A percentile compares a stretch with the other conserved stretches of the same genome.
These are phyloP conservation scores for Trinectes maculatus DNA, from an alignment of 2,113 vertebrate genomes.

Conservation along the genomic window DNA sequence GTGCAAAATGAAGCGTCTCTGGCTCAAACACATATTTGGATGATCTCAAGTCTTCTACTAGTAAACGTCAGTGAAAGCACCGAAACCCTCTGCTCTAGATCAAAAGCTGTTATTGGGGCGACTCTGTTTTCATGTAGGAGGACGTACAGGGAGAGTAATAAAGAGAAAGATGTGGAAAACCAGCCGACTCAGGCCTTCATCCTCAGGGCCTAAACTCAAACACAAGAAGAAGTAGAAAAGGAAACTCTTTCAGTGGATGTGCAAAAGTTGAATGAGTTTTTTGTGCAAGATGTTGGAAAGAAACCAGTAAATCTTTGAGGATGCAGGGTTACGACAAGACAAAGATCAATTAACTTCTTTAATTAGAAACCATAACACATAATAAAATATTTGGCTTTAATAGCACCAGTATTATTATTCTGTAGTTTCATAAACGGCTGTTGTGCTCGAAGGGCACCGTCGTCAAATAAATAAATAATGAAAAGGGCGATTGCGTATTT, in stretches of 20 bases:
- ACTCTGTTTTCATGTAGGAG: conserved; percentile 17
- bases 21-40: too few species aligned
- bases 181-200: conserved; percentile 23
- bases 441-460: too few species aligned
- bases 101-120: conserved; percentile 10
- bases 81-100: conserved; percentile 4
- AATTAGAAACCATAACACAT: too few species aligned
- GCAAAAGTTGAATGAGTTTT: conserved; percentile 38
- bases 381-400: neutral
- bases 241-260: conserved; percentile 13
- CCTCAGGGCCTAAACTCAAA: conserved; percentile 29
- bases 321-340: too few species aligned
- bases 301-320: conserved; percentile 9
- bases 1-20: too few species aligned
- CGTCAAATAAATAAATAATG: too few species aligned
- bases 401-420: neutral
- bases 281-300: conserved; percentile 23
- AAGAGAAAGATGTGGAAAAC: conserved; percentile 10
- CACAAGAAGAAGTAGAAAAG: conserved; percentile 24
- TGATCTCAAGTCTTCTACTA: neutral
- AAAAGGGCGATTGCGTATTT: too few species aligned
- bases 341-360: too few species aligned
- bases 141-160: neutral
- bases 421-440: neutral
- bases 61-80: neutral